Evolutionary conservation across 2,797 vertebrate genomes (phyloP).

Genomic region (Galaxias olidus): DNA sequence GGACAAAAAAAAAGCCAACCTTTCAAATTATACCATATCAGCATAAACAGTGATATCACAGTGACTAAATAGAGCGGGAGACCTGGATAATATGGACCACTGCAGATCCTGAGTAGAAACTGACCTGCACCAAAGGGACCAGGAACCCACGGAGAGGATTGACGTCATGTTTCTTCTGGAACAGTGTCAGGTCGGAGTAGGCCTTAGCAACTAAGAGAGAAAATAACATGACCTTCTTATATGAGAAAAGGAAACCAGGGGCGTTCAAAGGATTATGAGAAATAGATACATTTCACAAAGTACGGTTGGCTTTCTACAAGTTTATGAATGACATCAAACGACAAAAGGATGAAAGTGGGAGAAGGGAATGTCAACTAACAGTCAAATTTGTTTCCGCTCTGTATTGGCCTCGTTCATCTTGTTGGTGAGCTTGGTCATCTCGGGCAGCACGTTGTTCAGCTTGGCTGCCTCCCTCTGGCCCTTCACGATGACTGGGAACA

Average conservation of each 20-base stretch:
- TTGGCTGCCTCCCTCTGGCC: slow-evolving; percentile 86
- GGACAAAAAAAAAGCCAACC: slow-evolving; percentile 5
- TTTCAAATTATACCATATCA: too few species aligned
- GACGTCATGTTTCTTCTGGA: slow-evolving; percentile 86
- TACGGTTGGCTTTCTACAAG: not conserved
- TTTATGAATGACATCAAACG: not conserved
- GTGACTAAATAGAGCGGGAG: not conserved
- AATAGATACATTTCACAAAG: not conserved
- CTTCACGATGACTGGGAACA: slow-evolving; percentile 88
- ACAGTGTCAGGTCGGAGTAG: slow-evolving; percentile 79
- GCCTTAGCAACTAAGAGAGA: slow-evolving; percentile 77
- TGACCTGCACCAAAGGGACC: slow-evolving; percentile 84
- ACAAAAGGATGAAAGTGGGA: not conserved
- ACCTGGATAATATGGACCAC: not conserved
- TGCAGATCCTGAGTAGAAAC: slow-evolving; percentile 25
- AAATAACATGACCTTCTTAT: not conserved
- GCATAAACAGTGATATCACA: too few species aligned
- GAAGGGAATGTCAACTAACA: slow-evolving; percentile 62
- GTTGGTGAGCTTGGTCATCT: slow-evolving; percentile 77
- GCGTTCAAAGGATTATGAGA: not conserved
- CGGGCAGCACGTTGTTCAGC: slow-evolving; percentile 86
- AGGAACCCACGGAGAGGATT: slow-evolving; percentile 83
- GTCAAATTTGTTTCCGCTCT: slow-evolving; percentile 81
- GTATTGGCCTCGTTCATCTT: slow-evolving; percentile 84
- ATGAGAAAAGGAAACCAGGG: not conserved